Evolutionary conservation across 2,888 invertebrate species (phyloP).

Genomic region (Chymomyza amoena): DNA sequence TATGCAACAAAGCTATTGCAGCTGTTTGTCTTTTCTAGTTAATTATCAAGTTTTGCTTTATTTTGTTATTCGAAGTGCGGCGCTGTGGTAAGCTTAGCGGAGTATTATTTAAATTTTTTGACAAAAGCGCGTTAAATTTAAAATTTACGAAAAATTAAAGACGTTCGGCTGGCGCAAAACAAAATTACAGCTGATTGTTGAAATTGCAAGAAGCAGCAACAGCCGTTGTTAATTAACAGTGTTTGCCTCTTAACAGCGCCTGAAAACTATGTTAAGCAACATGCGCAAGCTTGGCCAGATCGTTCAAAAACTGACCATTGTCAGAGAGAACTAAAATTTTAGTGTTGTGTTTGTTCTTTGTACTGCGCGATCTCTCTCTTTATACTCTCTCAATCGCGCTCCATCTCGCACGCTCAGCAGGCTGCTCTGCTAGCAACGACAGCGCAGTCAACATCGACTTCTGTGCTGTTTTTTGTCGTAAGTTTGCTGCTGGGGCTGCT

Average conservation of each 20-base stretch:
- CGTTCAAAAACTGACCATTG: too few species aligned
- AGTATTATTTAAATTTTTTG: background rate
- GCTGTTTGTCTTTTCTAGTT: slow-evolving; percentile 49
- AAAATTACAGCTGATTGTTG: background rate
- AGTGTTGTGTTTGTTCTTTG: background rate
- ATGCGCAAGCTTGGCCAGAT: background rate
- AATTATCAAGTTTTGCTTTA: slow-evolving; percentile 52
- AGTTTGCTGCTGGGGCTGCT: background rate
- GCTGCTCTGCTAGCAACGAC: background rate
- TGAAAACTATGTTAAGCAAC: background rate
- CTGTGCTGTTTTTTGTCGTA: background rate
- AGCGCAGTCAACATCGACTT: background rate
- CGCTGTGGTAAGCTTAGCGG: slow-evolving; percentile 12
- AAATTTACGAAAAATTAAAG: background rate
- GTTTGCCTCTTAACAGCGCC: background rate
- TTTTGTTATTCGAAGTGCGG: slow-evolving; percentile 28
- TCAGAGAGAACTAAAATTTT: too few species aligned
- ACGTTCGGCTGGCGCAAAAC: background rate
- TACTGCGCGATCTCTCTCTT: background rate
- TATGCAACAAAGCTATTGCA: slow-evolving; percentile 18
- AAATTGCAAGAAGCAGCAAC: background rate
- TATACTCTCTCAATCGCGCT: background rate
- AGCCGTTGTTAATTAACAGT: background rate
- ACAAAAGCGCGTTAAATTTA: background rate
- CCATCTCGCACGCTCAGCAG: background rate